Base-by-base conservation (phyloP, 2,797 vertebrate species). In the Allobates femoralis region DNA sequence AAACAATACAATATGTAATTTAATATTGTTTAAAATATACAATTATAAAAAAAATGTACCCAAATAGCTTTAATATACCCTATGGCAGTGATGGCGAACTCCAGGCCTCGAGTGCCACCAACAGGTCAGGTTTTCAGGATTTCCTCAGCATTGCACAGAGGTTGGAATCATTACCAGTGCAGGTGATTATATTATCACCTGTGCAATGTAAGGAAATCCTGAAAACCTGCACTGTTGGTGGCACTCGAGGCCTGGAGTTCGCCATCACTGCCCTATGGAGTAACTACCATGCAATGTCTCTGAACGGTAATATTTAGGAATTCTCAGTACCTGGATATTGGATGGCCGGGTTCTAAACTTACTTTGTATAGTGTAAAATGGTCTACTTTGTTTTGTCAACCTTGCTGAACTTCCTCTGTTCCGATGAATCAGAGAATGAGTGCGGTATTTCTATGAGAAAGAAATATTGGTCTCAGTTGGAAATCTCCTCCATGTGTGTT, bases 401-500 rank as follows among this genome's bases (percentile, higher is more conserved):
- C 92, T 92, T 93, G 89, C 87, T 93, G 94, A 94, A 95, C 93
- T 95, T 94, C 92, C 91, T 93, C 94, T 92, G 90, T 89, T 93
- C 93, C 91, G 91, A 85, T 60, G 90, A 91, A 90, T 90, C 92
- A 94, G 90, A 56, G 90, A 91, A 90, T 89, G 92, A 94, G 90
- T 84, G 90, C 92, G 92, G 94, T 92, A 93, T 94, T 95, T 93
- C 92, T 94, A 90, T 93, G 93, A 94, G 94, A 94, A 95, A 95
- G 94, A 96, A 95, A 95, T 93, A 94, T 90, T 94, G 92, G 94
- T 93, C 93, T 94, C 91, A 75, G 81, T 94, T 91, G 93, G 90
- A 96, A 95, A 95, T 94, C 90, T 91, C 93, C 94, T 94, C 94
- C 94, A 95, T 94, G 94, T 95, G 94, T 94, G 92, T 92, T 89